phyloP scores from a whole-genome alignment of 2,113 vertebrate species.

The Catagonus wagneri region DNA sequence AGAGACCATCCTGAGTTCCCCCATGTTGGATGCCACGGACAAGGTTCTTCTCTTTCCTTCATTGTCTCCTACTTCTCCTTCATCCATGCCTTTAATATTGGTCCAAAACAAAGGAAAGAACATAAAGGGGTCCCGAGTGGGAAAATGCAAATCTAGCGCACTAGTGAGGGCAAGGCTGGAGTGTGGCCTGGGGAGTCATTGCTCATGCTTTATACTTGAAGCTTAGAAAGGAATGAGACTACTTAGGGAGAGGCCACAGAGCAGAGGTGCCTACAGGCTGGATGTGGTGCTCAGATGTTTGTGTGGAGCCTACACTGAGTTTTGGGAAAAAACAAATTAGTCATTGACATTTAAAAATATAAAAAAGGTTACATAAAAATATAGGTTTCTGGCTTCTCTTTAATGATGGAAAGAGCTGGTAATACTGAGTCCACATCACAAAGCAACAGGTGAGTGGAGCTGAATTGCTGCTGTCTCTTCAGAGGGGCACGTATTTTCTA shows the following conservation, averaged over 20 bases:
- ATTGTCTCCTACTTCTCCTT: neutral
- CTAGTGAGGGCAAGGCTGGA: neutral
- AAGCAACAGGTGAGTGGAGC: neutral
- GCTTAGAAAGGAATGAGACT: neutral
- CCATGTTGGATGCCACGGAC: neutral
- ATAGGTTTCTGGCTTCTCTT: constrained; percentile 23
- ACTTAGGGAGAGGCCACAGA: neutral
- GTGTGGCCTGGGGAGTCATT: too few relatives aligned
- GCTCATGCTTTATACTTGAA: neutral
- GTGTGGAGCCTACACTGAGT: neutral
- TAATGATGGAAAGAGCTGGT: neutral
- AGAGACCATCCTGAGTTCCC: neutral
- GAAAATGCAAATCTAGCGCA: neutral
- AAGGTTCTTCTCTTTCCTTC: neutral
- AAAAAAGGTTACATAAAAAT: neutral
- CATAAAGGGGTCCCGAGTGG: neutral
- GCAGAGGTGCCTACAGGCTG: neutral
- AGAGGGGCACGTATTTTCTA: neutral
- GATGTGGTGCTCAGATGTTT: neutral
- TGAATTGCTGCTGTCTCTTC: neutral
- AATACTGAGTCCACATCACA: neutral
- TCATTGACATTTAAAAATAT: constrained; percentile 21
- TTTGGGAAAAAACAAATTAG: neutral
- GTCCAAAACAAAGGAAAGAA: neutral
- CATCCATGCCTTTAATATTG: neutral